phyloP scores from a whole-genome alignment of 2,888 invertebrate genomes.

The Torymus auratus region DNA sequence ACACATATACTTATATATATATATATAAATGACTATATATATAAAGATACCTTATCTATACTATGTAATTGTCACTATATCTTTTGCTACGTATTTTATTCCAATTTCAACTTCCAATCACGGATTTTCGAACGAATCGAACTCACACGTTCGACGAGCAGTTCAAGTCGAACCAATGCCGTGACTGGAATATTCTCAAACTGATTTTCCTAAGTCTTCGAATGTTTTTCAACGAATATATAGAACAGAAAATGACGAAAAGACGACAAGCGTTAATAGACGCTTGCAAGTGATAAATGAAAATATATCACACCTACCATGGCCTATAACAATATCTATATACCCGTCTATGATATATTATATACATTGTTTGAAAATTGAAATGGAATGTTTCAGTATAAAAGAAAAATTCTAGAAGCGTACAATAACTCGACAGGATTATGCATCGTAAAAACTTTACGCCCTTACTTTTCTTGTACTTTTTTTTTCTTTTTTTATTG shows the following conservation, averaged over 20 bases:
- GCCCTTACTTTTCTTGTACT: constrained; percentile 16
- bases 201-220: constrained; percentile 36
- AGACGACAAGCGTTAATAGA: constrained; percentile 5
- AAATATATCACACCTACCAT: constrained; percentile 27
- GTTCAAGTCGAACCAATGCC: constrained; percentile 5
- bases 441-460: constrained; percentile 34
- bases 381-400: constrained; percentile 27
- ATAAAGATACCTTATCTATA: constrained; percentile 45
- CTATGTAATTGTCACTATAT: constrained; percentile 50
- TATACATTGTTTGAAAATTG: constrained; percentile 34
- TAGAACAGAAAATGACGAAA: constrained; percentile 39
- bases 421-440: constrained; percentile 24
- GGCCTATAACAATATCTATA: constrained; percentile 38
- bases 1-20: constrained; percentile 56
- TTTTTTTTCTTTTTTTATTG: constrained; percentile 3
- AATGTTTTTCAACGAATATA: constrained; percentile 43
- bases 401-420: constrained; percentile 10
- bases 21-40: constrained; percentile 52
- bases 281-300: constrained; percentile 21
- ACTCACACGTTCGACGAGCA: not conserved
- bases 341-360: not conserved
- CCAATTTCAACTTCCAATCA: constrained; percentile 37
- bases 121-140: constrained; percentile 11
- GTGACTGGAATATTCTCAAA: constrained; percentile 9
- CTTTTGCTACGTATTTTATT: constrained; percentile 47